Percentiles rank a stretch among this genome's conserved stretches.
Conservation (phyloP, 2,113 vertebrate species). For the Ochotona curzoniae region DNA sequence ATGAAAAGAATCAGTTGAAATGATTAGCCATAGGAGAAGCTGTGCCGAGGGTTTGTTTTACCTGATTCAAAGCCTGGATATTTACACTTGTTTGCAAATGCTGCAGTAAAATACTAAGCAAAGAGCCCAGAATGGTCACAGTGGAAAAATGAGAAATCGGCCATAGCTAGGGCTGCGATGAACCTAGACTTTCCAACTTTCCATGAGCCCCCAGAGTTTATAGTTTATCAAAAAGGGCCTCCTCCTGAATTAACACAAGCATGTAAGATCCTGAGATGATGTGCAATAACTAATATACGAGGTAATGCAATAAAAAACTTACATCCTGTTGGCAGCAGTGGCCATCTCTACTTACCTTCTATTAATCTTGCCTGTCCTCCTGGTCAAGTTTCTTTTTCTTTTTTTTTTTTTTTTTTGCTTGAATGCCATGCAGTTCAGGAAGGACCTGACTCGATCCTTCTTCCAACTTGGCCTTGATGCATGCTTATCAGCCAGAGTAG, state of each 20-base stretch:
- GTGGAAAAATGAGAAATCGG: not conserved
- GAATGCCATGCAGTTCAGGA: not conserved
- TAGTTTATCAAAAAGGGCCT: not conserved
- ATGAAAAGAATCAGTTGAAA: not conserved
- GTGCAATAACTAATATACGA: conserved; percentile 3
- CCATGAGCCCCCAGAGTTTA: not conserved
- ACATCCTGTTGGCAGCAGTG: not conserved
- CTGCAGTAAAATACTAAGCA: not conserved
- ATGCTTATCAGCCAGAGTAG: not conserved
- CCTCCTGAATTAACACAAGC: not conserved
- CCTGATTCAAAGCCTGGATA: conserved; percentile 1
- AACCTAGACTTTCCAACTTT: not conserved
- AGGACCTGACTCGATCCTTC: not conserved
- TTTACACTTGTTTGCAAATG: conserved; percentile 1
- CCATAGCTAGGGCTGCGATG: not conserved
- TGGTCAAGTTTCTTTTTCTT: not conserved
- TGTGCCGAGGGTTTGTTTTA: not conserved
- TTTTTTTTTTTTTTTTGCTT: not conserved
- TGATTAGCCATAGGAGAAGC: not conserved
- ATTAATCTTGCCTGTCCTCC: too few species aligned
- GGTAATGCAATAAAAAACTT: not conserved
- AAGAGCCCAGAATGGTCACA: not conserved
- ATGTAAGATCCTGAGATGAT: not conserved
- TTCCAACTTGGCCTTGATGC: not conserved
- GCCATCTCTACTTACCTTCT: not conserved